phyloP scores from a whole-genome alignment of 2,113 vertebrate genomes.

The Alligator sinensis region DNA sequence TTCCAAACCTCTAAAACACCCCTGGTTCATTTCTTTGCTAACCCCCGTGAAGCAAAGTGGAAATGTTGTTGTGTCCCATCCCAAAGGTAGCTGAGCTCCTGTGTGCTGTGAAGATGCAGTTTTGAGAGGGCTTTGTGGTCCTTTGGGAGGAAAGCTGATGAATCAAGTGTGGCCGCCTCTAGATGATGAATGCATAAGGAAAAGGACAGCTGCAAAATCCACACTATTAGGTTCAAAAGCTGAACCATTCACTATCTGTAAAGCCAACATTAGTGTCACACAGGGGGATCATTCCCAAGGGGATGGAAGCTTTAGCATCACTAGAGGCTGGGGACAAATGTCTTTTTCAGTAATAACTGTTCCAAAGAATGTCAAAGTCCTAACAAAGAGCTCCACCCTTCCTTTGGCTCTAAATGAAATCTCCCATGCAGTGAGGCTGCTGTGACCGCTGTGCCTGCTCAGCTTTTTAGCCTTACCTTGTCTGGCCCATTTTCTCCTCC shows the following conservation, averaged over 20 bases:
- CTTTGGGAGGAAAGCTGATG: background rate
- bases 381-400: background rate
- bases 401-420: background rate
- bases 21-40: background rate
- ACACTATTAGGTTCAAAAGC: background rate
- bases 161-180: background rate
- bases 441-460: background rate
- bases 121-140: background rate
- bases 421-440: background rate
- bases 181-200: background rate
- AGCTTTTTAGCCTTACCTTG: conserved; percentile 80
- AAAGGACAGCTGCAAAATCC: background rate
- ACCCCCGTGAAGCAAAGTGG: background rate
- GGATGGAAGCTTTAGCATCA: background rate
- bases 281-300: background rate
- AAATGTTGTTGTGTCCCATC: background rate
- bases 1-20: background rate
- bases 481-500: conserved; percentile 93
- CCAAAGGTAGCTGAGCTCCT: background rate
- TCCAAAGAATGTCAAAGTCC: background rate
- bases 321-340: background rate
- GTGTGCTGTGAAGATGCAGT: background rate
- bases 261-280: background rate
- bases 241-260: background rate
- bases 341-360: conserved; percentile 1